These are phyloP conservation scores for Mus pahari DNA, from an alignment of 2,113 vertebrate species.

Conservation along the genomic window DNA sequence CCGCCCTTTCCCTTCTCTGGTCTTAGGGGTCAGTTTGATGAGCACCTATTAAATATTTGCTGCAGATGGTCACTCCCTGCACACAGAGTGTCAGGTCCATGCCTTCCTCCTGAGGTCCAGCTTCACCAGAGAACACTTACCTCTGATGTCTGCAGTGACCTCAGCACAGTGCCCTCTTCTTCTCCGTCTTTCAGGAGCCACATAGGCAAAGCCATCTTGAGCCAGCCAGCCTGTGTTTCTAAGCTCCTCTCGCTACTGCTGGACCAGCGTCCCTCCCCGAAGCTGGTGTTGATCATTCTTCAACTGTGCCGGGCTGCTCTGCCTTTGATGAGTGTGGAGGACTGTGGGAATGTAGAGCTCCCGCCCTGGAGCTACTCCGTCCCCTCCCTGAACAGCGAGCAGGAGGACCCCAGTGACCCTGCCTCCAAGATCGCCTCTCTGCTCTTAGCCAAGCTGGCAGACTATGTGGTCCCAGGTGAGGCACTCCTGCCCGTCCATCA, in stretches of 20 bases:
- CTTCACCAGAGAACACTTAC: neutral
- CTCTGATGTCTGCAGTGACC: neutral
- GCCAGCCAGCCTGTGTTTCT: constrained; percentile 99
- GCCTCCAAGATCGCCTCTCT: constrained; percentile 97
- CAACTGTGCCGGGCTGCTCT: constrained; percentile 96
- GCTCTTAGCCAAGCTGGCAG: constrained; percentile 95
- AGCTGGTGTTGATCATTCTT: constrained; percentile 97
- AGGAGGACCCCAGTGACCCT: constrained; percentile 96
- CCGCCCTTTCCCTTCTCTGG: too few relatives aligned
- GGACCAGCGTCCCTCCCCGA: constrained; percentile 98
- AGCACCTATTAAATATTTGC: neutral
- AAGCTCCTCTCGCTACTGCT: constrained; percentile 97
- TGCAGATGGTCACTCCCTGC: neutral
- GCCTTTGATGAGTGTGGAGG: constrained; percentile 98
- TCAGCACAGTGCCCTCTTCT: neutral
- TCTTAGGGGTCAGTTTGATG: neutral
- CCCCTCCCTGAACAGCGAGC: constrained; percentile 94
- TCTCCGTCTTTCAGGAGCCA: constrained; percentile 91
- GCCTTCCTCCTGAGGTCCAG: neutral
- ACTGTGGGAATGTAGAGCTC: constrained; percentile 97
- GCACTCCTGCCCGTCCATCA: accelerated
- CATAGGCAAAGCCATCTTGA: constrained; percentile 98
- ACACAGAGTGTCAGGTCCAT: neutral
- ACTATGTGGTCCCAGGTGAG: constrained; percentile 98
- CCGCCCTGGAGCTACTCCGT: constrained; percentile 98